Conservation (phyloP, 1,140 invertebrate genomes). For the Macrobrachium nipponense region DNA sequence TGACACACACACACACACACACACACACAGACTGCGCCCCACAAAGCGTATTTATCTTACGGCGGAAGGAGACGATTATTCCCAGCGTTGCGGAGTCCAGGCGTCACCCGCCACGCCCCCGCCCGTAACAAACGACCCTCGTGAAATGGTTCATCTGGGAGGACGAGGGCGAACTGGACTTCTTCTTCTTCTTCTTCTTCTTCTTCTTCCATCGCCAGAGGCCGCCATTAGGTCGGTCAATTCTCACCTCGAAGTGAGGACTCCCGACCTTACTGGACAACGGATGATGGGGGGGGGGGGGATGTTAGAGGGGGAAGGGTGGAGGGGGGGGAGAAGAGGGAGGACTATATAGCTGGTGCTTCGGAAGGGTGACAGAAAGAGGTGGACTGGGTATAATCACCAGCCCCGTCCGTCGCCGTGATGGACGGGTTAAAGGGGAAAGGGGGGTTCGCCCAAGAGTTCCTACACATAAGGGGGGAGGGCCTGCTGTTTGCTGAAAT, state of each 20-base stretch:
- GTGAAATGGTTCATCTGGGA: constrained; percentile 18
- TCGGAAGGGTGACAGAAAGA: constrained; percentile 30
- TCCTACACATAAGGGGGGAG: no score
- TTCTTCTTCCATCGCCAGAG: no score
- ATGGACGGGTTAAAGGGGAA: background rate
- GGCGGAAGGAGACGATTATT: constrained; percentile 50
- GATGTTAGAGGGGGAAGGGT: background rate
- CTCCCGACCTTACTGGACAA: background rate
- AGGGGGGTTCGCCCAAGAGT: no score
- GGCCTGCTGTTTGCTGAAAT: no score
- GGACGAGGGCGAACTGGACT: background rate
- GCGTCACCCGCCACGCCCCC: constrained; percentile 34
- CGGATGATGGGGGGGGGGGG: background rate
- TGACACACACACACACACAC: constrained; percentile 48
- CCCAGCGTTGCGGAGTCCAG: constrained; percentile 17
- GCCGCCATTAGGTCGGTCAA: background rate
- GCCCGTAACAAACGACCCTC: constrained; percentile 37
- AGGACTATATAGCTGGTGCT: no score
- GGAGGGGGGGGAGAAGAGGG: background rate
- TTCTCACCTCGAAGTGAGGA: no score
- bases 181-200: no score
- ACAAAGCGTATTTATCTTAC: constrained; percentile 45
- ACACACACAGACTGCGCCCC: constrained; percentile 30
- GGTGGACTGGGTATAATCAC: constrained; percentile 31
- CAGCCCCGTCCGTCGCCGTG: background rate